Evolutionary conservation across 2,113 vertebrate genomes (phyloP), one percentile per base, ranked within the genome.

Genomic region (Tupaia chinensis): DNA sequence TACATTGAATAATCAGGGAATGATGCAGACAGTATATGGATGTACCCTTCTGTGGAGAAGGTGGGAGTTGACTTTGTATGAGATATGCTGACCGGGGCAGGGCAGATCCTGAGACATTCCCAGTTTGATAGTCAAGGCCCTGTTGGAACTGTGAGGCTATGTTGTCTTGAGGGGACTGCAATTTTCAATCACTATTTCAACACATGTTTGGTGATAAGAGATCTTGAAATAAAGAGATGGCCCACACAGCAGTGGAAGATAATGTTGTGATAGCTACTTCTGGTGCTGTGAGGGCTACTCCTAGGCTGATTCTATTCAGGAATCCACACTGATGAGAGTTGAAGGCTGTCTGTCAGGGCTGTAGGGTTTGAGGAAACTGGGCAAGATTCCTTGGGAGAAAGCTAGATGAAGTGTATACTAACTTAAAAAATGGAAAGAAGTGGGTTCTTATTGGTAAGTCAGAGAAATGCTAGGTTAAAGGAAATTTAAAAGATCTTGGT

Each of bases 401-500:
- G 7, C 34, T 83, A 86, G 76, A 70, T 65, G 58, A 89, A 78
- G 4, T 82, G 5, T 60, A 90, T 76, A 60, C 29, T 13, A 70
- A 54, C 19, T 19, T 9, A 70, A 76, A 56, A 79, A 29, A 54
- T 17, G 25, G 80, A 81, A 74, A 58, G 32, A 34, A 54, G 27
- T 53, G 4, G 68, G 29, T 25, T 93, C 76, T 25, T 15, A 29
- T 2, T 80, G 79, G 85, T 25, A 86, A 92, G 17, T 76, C 61
- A 58, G 79, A 92, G 69, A 84, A 89, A 69, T 82, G 53, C 77
- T 70, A 94, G 15, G 44, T 79, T 70, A 90, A 92, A 88, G 74
- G 69, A 80, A 34, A 12, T 85, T 16, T 44, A 84, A 61, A 5
- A 76, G 87, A 44, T 76, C n/a, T 84, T 27, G 27, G 72, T 29